Evolutionary conservation across 2,888 invertebrate species (phyloP).

Genomic region (Sipha maydis): DNA sequence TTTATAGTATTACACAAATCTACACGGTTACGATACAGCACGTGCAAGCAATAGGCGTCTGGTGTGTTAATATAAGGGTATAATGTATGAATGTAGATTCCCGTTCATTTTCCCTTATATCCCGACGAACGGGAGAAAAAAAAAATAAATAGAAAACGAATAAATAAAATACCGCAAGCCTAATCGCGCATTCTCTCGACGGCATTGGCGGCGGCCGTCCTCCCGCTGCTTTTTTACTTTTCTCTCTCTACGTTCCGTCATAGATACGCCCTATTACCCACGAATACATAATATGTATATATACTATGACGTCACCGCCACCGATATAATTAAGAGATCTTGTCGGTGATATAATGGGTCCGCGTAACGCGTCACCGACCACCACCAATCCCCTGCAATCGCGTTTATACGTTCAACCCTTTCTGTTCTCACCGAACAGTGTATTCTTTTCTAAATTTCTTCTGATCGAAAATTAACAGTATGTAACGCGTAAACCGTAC

Average conservation of each 20-base stretch:
- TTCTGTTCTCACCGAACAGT: background rate
- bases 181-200: background rate
- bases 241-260: background rate
- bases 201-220: background rate
- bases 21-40: background rate
- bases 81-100: background rate
- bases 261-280: no score
- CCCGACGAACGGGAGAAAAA: background rate
- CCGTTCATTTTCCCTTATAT: background rate
- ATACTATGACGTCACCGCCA: background rate
- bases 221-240: background rate
- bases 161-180: background rate
- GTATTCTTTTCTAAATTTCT: no score
- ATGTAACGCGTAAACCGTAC: no score
- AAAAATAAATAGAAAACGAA: background rate
- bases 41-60: background rate
- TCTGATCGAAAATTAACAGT: no score
- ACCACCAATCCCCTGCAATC: background rate
- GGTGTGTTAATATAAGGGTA: no score
- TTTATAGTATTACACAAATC: no score
- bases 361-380: background rate
- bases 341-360: background rate
- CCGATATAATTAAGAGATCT: constrained; percentile 11
- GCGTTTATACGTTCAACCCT: background rate
- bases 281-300: background rate